Base-by-base conservation (phyloP, 2,113 vertebrate genomes). In the Gopherus flavomarginatus region DNA sequence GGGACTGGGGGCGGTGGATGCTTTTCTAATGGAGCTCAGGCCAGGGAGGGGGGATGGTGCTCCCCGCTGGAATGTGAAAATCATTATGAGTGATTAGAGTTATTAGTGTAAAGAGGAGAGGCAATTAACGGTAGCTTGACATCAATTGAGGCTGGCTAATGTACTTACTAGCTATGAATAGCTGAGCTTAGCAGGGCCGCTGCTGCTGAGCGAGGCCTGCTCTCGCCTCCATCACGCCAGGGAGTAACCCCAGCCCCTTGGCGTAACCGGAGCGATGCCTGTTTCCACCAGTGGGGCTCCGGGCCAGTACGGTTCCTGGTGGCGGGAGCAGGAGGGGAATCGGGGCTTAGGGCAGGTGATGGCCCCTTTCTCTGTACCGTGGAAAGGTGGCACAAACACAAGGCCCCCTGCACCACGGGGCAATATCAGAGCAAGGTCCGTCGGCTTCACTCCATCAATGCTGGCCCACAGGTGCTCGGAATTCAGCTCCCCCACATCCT, bases 21-120 rank as follows among this genome's bases (percentile, higher is more conserved):
- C 42, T 2, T 87, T 94, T 90, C 38, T 86, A 53, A 72, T 50
- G 59, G n/a, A 10, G n/a, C 38, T 59, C 1, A 19, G 89, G 89
- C 50, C 8, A n/a, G 47, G 17, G 57, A 1, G 0, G 38, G 11
- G 16, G 42, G 77, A 38, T 4, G 52, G 56, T 8, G 84, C 72
- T 72, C 88, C 90, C 14, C 52, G 2, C n/a, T 81, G 95, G 95
- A 95, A 95, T 5, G 83, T 88, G 94, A 91, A 95, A 93, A 98
- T 96, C 97, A 56, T 95, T 97, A 38, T 1, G 93, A 94, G 96
- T 95, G 89, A 97, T 97, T 93, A 96, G 90, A 90, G 93, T 89
- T 94, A 87, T 96, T 95, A 93, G 88, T 38, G 94, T 94, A 94
- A 94, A 52, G 85, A 83, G 93, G 79, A 78, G 86, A 86, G 59